Evolutionary conservation across 2,113 vertebrate genomes (phyloP).

Genomic region (Amblyornis subalaris): DNA sequence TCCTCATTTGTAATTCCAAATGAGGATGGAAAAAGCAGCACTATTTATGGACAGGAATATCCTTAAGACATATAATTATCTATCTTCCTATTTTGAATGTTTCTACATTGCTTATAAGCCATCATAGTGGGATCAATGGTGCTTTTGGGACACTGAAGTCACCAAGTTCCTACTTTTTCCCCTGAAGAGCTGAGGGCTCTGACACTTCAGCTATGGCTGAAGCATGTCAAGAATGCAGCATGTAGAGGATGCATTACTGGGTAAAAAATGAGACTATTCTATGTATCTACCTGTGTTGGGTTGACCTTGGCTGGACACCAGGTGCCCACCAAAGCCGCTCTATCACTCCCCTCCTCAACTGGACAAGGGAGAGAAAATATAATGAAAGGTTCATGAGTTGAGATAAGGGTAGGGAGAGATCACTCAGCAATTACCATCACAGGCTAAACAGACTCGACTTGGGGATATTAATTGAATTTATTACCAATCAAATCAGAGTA

Average conservation of each 20-base stretch:
- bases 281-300: background rate
- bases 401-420: background rate
- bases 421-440: background rate
- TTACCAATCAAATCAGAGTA: background rate
- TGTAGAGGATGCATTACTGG: background rate
- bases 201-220: background rate
- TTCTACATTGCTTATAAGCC: background rate
- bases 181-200: background rate
- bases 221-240: background rate
- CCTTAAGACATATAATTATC: background rate
- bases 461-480: background rate
- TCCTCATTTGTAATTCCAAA: background rate
- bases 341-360: background rate
- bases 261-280: background rate
- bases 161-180: background rate
- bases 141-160: background rate
- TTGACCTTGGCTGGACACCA: background rate
- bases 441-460: background rate
- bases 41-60: background rate
- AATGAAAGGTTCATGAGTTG: background rate
- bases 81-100: background rate
- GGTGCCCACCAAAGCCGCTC: background rate
- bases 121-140: background rate
- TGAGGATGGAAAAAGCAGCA: background rate
- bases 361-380: background rate